A percentile compares a stretch with the other conserved stretches of the same genome.
phyloP scores from a whole-genome alignment of 2,113 vertebrate species.

The Recurvirostra avosetta region DNA sequence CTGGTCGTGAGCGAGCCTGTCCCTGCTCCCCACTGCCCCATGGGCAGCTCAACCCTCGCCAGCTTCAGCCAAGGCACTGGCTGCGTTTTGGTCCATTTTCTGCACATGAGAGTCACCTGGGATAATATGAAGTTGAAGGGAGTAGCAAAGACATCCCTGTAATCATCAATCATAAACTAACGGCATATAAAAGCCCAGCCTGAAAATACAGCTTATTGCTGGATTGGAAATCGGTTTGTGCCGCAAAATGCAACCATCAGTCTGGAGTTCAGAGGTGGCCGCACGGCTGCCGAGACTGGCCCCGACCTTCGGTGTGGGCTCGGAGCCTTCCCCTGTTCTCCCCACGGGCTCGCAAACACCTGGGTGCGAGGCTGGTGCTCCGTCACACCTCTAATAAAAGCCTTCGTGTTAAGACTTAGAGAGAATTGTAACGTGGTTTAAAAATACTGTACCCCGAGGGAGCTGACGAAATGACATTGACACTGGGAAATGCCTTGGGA shows the following conservation, averaged over 20 bases:
- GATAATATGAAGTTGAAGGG: too few species aligned
- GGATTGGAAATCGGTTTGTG: not conserved
- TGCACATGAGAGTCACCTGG: fast-evolving
- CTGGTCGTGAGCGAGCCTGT: not conserved
- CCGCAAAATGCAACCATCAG: not conserved
- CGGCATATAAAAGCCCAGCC: not conserved
- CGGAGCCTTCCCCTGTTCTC: not conserved
- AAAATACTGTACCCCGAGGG: slow-evolving; percentile 13
- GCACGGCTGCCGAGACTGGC: fast-evolving
- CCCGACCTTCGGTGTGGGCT: fast-evolving
- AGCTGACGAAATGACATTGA: slow-evolving; percentile 66
- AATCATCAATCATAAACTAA: fast-evolving
- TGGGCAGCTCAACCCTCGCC: not conserved
- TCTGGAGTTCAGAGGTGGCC: not conserved
- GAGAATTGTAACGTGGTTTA: not conserved
- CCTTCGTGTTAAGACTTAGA: not conserved
- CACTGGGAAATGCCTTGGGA: not conserved
- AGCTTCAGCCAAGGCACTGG: not conserved
- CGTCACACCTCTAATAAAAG: not conserved
- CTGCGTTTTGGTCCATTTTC: fast-evolving
- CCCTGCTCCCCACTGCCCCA: fast-evolving
- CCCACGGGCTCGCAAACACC: fast-evolving
- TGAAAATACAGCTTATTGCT: not conserved
- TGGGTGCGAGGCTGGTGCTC: not conserved
- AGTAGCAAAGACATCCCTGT: not conserved